A percentile compares a stretch with the other conserved stretches of the same genome.
phyloP scores from a whole-genome alignment of 2,797 vertebrate genomes.

The Hyperoplus immaculatus region DNA sequence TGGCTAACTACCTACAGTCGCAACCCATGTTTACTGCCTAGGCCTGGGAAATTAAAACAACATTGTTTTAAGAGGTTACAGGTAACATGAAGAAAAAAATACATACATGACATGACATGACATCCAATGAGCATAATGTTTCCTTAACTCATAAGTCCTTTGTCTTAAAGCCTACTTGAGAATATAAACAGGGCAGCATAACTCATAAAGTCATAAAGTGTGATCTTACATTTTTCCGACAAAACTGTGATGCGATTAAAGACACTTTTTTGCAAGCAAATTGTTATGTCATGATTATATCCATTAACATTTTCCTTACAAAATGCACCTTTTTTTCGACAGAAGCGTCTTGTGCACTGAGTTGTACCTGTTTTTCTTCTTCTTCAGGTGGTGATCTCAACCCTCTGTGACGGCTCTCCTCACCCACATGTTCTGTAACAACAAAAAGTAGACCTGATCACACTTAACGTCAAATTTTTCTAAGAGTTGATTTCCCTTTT shows the following conservation, averaged over 20 bases:
- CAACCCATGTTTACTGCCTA: not conserved
- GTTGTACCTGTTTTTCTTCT: conserved; percentile 5
- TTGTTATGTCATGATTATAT: conserved; percentile 9
- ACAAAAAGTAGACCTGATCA: conserved; percentile 17
- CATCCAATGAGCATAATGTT: no score
- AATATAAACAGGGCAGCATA: no score
- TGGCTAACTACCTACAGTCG: no score
- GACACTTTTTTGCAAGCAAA: not conserved
- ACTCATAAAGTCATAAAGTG: no score
- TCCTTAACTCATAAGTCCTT: no score
- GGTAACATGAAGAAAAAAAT: not conserved
- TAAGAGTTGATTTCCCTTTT: conserved; percentile 9
- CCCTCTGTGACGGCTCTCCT: conserved; percentile 11
- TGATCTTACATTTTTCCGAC: no score
- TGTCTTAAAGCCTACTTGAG: no score
- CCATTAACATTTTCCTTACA: not conserved
- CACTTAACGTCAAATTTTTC: not conserved
- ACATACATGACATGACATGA: no score
- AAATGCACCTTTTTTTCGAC: not conserved
- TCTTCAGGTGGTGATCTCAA: conserved; percentile 15
- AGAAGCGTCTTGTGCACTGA: not conserved
- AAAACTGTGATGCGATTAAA: not conserved
- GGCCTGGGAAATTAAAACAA: not conserved
- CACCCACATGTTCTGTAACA: conserved; percentile 28
- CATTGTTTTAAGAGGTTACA: not conserved